These are phyloP conservation scores for Betta splendens DNA, from an alignment of 2,797 vertebrate genomes.

Conservation along the genomic window DNA sequence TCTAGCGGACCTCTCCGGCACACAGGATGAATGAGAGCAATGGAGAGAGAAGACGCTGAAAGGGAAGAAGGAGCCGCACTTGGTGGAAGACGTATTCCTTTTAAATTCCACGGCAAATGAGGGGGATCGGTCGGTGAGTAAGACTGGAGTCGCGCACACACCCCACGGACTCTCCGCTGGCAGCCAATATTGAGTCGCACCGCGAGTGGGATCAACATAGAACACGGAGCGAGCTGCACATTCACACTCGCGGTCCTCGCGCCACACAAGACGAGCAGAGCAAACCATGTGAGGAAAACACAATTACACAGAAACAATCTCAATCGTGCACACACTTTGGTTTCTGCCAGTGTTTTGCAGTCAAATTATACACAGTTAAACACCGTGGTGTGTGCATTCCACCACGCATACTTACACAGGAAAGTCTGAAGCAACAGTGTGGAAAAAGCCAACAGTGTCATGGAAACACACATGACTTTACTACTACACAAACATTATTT, in stretches of 20 bases:
- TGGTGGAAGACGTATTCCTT: slow-evolving; percentile 44
- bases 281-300: background rate
- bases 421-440: background rate
- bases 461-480: background rate
- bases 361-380: background rate
- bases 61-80: slow-evolving; percentile 52
- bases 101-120: slow-evolving; percentile 53
- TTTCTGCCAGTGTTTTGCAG: background rate
- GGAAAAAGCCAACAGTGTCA: too few species aligned
- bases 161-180: slow-evolving; percentile 28
- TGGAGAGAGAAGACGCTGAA: slow-evolving; percentile 44
- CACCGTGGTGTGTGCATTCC: background rate
- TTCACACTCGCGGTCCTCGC: slow-evolving; percentile 20
- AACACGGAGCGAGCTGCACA: slow-evolving; percentile 21
- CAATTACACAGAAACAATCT: background rate
- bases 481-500: background rate
- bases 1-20: slow-evolving; percentile 77
- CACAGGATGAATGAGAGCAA: slow-evolving; percentile 59
- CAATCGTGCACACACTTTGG: background rate
- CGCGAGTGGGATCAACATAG: slow-evolving; percentile 48
- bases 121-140: slow-evolving; percentile 35
- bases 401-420: background rate
- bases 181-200: slow-evolving; percentile 43
- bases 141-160: slow-evolving; percentile 32
- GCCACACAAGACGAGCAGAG: slow-evolving; percentile 1